phyloP scores from a whole-genome alignment of 2,113 vertebrate species.

The Tenrec ecaudatus region DNA sequence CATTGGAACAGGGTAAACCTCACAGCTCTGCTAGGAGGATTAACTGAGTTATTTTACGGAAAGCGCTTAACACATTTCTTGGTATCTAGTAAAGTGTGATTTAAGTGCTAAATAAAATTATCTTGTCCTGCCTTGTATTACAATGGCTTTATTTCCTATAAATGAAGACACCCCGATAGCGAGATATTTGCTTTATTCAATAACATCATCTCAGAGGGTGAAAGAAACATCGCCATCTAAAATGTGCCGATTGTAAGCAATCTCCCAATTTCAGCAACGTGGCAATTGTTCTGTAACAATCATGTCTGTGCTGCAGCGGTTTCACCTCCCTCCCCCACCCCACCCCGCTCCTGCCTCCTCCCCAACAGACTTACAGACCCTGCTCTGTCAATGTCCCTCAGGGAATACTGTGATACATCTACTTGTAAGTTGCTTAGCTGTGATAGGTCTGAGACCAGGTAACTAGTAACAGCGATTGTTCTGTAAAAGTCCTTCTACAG shows the following conservation, averaged over 20 bases:
- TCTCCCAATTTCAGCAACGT: slow-evolving; percentile 25
- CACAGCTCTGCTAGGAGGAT: not conserved
- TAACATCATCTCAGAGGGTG: not conserved
- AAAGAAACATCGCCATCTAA: not conserved
- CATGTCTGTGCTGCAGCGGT: too few relatives aligned
- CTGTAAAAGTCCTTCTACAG: not conserved
- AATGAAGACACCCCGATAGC: slow-evolving; percentile 38
- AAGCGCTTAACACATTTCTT: slow-evolving; percentile 10
- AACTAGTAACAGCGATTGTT: not conserved
- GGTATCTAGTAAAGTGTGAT: not conserved
- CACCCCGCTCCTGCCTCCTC: not conserved
- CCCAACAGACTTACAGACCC: too few relatives aligned
- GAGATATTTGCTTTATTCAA: slow-evolving; percentile 64
- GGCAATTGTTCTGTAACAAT: not conserved
- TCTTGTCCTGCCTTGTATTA: slow-evolving; percentile 36
- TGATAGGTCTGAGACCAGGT: not conserved
- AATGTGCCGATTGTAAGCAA: slow-evolving; percentile 28
- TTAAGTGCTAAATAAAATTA: slow-evolving; percentile 33
- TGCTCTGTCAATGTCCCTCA: too few relatives aligned
- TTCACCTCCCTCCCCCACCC: too few relatives aligned
- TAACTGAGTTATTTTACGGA: not conserved
- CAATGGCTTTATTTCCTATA: slow-evolving; percentile 51
- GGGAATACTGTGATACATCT: not conserved
- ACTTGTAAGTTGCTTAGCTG: not conserved
- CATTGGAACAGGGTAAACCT: too few relatives aligned